Conservation (phyloP, 2,113 vertebrate genomes). For the Sciurus niger region DNA sequence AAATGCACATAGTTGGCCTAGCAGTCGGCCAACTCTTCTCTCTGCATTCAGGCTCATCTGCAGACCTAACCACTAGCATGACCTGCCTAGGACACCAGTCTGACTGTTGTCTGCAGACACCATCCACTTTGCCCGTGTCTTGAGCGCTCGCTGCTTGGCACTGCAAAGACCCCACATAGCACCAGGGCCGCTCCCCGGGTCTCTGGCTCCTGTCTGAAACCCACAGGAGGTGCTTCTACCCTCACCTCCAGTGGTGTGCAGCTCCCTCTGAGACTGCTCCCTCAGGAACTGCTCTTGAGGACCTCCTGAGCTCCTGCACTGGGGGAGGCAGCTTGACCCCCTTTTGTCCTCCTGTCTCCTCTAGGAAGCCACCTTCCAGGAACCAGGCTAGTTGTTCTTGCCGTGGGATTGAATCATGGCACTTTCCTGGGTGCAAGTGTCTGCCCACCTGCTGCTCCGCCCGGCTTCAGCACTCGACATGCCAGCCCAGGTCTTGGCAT, state of each 20-base stretch:
- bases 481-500: too few species aligned
- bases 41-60: too few species aligned
- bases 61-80: not conserved
- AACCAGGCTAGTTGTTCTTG: too few species aligned
- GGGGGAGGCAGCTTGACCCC: not conserved
- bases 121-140: not conserved
- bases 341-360: not conserved
- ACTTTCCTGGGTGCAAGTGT: fast-evolving
- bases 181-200: fast-evolving
- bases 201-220: not conserved
- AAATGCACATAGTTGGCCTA: too few species aligned
- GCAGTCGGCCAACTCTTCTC: too few species aligned
- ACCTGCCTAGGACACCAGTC: not conserved
- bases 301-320: not conserved
- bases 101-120: too few species aligned
- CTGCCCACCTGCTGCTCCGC: not conserved
- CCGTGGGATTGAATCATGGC: too few species aligned
- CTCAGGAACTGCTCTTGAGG: too few species aligned
- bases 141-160: not conserved
- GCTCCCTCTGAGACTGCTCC: not conserved
- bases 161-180: not conserved
- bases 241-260: fast-evolving
- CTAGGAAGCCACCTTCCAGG: not conserved
- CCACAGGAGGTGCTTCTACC: not conserved
- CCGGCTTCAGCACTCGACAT: not conserved